Evolutionary conservation across 53 echinoderm and acorn worm genomes (phyloP).

Genomic region (Holothuria scabra): DNA sequence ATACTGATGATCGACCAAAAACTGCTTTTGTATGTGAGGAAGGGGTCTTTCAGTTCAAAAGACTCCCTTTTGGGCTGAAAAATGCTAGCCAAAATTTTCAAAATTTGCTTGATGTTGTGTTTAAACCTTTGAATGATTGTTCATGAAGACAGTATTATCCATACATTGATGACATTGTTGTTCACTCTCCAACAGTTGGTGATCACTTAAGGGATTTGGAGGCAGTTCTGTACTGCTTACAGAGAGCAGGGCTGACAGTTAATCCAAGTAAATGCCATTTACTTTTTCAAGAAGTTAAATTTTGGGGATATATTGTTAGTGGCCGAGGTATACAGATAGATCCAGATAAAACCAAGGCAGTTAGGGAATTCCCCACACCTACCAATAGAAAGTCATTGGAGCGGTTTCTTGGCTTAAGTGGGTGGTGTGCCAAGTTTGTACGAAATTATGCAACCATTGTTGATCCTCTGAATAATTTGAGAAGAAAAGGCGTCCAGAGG

Average conservation of each 20-base stretch:
- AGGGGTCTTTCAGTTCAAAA: conserved; percentile 28
- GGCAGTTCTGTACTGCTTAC: conserved; percentile 21
- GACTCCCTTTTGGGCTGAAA: conserved; percentile 44
- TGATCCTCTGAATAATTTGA: no score
- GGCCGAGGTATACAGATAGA: neutral
- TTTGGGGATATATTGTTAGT: conserved; percentile 24
- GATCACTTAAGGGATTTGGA: conserved; percentile 32
- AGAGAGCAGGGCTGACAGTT: conserved; percentile 50
- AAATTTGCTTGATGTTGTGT: conserved; percentile 30
- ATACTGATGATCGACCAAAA: conserved; percentile 41
- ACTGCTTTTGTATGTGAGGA: conserved; percentile 53
- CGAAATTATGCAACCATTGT: conserved; percentile 26
- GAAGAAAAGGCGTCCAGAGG: conserved; percentile 23
- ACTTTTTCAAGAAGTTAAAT: no score
- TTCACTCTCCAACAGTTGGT: conserved; percentile 33
- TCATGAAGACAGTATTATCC: conserved; percentile 5
- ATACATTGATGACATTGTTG: conserved; percentile 42
- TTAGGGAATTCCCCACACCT: neutral
- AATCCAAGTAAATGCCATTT: conserved; percentile 55
- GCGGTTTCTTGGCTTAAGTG: conserved; percentile 39
- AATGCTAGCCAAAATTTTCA: conserved; percentile 44
- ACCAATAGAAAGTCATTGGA: conserved; percentile 4
- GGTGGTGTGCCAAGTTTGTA: conserved; percentile 38
- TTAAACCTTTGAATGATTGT: conserved; percentile 15
- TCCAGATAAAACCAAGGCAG: neutral